Evolutionary conservation across 53 echinoderm and acorn worm species (phyloP).

Genomic region (Stichopus horrens): DNA sequence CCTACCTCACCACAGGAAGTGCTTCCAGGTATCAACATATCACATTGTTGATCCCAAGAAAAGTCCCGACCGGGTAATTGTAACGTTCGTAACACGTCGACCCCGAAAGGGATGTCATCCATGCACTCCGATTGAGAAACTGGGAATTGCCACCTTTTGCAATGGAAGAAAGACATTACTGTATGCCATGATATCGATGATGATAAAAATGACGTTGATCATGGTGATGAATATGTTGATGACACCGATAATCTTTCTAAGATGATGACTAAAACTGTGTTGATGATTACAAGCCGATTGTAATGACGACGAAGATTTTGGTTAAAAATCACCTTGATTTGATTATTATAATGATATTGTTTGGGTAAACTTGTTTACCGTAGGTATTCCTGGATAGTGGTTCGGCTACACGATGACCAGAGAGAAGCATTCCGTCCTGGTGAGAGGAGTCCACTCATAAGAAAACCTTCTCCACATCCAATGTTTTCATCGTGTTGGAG

Average conservation of each 20-base stretch:
- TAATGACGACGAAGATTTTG: too few relatives aligned
- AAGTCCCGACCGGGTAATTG: not conserved
- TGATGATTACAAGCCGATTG: too few relatives aligned
- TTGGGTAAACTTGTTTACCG: not conserved
- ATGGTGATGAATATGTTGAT: too few relatives aligned
- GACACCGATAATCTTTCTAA: too few relatives aligned
- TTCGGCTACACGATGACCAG: not conserved
- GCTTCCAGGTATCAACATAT: not conserved
- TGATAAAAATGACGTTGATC: too few relatives aligned
- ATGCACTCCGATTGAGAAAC: not conserved
- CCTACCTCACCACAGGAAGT: not conserved
- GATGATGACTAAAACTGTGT: too few relatives aligned
- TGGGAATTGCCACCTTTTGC: not conserved
- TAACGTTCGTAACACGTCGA: not conserved
- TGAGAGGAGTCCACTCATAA: not conserved
- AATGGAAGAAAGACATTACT: too few relatives aligned
- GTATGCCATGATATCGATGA: too few relatives aligned
- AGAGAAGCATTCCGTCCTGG: not conserved
- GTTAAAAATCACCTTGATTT: too few relatives aligned
- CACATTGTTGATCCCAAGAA: not conserved
- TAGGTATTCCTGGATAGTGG: not conserved
- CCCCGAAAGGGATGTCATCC: not conserved
- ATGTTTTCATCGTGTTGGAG: not conserved
- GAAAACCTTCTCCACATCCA: not conserved
- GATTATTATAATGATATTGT: too few relatives aligned